A percentile compares a stretch with the other conserved stretches of the same genome.
phyloP scores from a whole-genome alignment of 2,113 vertebrate species.

The Chloropsis hardwickii region DNA sequence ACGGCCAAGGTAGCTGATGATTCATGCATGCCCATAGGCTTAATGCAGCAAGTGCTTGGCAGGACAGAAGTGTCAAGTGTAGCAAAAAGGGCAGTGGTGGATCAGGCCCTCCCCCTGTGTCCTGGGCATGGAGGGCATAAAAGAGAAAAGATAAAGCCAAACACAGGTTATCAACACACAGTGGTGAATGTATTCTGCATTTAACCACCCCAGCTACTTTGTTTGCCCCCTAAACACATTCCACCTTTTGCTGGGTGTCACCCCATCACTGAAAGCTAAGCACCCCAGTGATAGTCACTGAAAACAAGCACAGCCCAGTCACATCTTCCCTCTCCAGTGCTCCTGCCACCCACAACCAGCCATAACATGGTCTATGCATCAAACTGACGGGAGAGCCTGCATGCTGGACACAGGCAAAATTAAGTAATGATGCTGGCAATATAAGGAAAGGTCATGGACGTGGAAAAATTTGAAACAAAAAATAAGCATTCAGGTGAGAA shows the following conservation, averaged over 20 bases:
- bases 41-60: neutral
- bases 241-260: neutral
- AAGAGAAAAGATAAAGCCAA: neutral
- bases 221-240: neutral
- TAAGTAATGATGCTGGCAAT: neutral
- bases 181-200: neutral
- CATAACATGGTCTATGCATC: neutral
- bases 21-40: neutral
- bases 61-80: neutral
- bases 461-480: neutral
- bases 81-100: neutral
- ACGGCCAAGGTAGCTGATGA: slow-evolving; percentile 33
- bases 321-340: neutral
- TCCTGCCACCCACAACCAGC: neutral
- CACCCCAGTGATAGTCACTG: neutral
- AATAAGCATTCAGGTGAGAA: neutral
- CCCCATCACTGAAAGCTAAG: neutral
- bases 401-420: neutral
- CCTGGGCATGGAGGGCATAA: neutral
- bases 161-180: neutral
- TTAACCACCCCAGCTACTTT: neutral
- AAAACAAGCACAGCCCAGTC: neutral
- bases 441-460: neutral
- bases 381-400: neutral
- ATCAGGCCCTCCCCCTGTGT: neutral